These are phyloP conservation scores for Tenrec ecaudatus DNA, from an alignment of 2,113 vertebrate genomes.

Conservation along the genomic window DNA sequence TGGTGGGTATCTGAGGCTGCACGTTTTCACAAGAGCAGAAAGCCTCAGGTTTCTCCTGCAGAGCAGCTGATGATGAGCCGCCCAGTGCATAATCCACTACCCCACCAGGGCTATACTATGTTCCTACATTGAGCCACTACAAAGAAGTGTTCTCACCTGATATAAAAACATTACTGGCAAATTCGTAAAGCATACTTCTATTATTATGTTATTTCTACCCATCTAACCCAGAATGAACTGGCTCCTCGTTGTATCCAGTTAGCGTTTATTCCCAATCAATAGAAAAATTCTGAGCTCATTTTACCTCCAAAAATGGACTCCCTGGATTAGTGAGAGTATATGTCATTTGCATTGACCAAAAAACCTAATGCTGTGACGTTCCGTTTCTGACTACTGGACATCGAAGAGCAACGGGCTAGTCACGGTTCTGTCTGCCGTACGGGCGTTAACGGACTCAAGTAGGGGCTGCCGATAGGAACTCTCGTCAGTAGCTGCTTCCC, in stretches of 20 bases:
- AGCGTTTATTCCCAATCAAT: slow-evolving; percentile 33
- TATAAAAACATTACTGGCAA: background rate
- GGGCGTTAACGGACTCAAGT: fast-evolving
- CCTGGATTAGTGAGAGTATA: background rate
- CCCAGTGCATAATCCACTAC: too few relatives aligned
- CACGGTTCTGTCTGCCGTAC: fast-evolving
- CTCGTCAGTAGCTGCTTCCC: background rate
- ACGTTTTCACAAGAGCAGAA: too few relatives aligned
- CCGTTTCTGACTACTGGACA: background rate
- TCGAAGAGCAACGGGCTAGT: background rate
- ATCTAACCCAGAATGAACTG: background rate
- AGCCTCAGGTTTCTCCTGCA: too few relatives aligned
- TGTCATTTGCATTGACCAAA: background rate
- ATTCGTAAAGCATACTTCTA: background rate
- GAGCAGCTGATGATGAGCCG: too few relatives aligned
- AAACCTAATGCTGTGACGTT: background rate
- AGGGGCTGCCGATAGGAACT: background rate
- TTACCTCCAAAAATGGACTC: background rate
- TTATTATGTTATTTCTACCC: background rate
- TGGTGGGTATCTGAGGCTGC: too few relatives aligned
- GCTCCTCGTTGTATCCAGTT: background rate
- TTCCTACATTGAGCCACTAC: background rate
- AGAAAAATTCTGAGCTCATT: slow-evolving; percentile 23
- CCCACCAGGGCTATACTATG: background rate
- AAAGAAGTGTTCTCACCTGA: background rate